Percentiles rank a stretch among this genome's conserved stretches.
These are phyloP conservation scores for Acipenser ruthenus DNA, from an alignment of 2,797 vertebrate genomes.

Conservation along the genomic window DNA sequence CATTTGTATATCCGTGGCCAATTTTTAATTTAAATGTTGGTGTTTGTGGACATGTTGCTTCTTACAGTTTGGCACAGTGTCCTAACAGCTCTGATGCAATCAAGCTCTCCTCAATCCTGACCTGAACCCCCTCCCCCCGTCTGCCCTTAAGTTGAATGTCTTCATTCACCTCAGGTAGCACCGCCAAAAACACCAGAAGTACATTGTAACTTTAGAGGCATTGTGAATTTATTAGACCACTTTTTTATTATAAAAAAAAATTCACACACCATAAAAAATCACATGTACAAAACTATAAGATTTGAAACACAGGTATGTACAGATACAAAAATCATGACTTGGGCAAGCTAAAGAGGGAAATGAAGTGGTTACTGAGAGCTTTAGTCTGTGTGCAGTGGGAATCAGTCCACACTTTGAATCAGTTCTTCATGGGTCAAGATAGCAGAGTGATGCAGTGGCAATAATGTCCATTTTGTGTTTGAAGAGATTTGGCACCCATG, in stretches of 20 bases:
- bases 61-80: too few relatives aligned
- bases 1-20: too few relatives aligned
- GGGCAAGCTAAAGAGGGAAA: constrained; percentile 40
- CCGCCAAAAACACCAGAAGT: background rate
- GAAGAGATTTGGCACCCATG: constrained; percentile 10
- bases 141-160: background rate
- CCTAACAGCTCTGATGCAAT: background rate
- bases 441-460: constrained; percentile 14
- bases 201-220: background rate
- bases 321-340: constrained; percentile 66
- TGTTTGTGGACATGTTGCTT: too few relatives aligned
- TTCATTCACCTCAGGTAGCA: background rate
- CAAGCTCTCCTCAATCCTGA: too few relatives aligned
- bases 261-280: constrained; percentile 73
- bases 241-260: constrained; percentile 57
- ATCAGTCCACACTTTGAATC: constrained; percentile 6
- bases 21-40: too few relatives aligned
- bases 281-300: constrained; percentile 81
- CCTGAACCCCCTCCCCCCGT: background rate
- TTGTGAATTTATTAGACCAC: constrained; percentile 11
- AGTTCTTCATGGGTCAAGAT: constrained; percentile 17
- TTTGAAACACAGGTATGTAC: constrained; percentile 74
- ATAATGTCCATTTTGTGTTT: constrained; percentile 16
- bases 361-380: constrained; percentile 11
- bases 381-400: constrained; percentile 8